Evolutionary conservation across 2,888 invertebrate species (phyloP), one percentile per base, ranked within the genome.

Genomic region (Exocentrus adspersus): DNA sequence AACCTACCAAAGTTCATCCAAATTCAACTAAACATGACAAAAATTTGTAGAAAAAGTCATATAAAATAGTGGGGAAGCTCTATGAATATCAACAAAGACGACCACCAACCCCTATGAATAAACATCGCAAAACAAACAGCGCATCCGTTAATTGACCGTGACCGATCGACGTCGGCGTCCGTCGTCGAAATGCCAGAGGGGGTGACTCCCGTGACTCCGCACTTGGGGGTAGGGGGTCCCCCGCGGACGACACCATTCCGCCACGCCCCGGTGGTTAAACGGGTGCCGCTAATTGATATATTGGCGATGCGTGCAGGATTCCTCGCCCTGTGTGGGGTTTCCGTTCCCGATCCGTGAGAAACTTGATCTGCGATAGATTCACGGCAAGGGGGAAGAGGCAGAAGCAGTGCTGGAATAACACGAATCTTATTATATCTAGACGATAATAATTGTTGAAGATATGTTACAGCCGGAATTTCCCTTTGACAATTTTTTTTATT

Each of bases 211-310:
- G 62, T 61, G 66, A 51, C 41, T 57, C 60, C 64, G 62, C 61
- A 66, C 51, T 57, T 43, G 50, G 64, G 61, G 69, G 24, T 65
- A n/a, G n/a, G 69, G 64, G 68, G 64, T 64, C 62, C 46, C 61
- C 43, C 60, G 64, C 48, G 60, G 66, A 64, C 65, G 66, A 72
- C 73, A 73, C 75, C 72, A 72, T 70, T 70, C 68, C 78, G 79
- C 77, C 80, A 80, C 80, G 78, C 80, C 80, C 78, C 73, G 75
- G 71, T 77, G 79, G 79, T 79, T 80, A 80, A n/a, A 71, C 78
- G 77, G 80, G 78, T 79, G 80, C 77, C 76, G 71, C 79, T 81
- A 82, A 82, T 82, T 82, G 81, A 82, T 80, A 80, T 79, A 81
- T 80, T 79, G 81, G 78, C 67, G 72, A 71, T 68, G 72, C 73